phyloP scores from a whole-genome alignment of 2,113 vertebrate genomes.

The Dasyurus viverrinus region DNA sequence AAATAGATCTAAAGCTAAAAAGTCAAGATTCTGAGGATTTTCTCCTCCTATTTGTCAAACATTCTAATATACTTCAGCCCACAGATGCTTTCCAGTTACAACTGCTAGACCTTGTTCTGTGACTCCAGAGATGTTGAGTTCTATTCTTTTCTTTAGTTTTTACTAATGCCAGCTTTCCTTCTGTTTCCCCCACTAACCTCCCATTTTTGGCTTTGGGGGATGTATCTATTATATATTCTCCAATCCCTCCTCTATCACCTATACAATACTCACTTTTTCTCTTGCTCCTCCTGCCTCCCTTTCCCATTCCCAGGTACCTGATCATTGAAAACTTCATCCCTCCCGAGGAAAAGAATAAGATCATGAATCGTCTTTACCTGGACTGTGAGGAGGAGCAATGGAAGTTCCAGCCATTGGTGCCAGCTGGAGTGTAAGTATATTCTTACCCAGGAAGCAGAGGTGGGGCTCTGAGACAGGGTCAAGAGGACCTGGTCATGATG shows the following conservation, averaged over 20 bases:
- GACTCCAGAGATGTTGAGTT: not conserved
- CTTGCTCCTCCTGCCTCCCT: not conserved
- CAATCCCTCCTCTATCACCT: not conserved
- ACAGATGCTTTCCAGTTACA: not conserved
- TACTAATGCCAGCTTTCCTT: not conserved
- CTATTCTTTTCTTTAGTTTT: not conserved
- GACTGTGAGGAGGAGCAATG: constrained; percentile 96
- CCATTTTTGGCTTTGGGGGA: not conserved
- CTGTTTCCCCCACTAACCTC: not conserved
- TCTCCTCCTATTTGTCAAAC: not conserved
- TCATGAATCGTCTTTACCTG: constrained; percentile 94
- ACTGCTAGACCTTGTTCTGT: not conserved
- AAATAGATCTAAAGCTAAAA: not conserved
- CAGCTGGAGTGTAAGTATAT: constrained; percentile 87
- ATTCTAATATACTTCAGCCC: not conserved
- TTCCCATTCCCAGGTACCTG: constrained; percentile 87
- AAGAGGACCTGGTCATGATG: not conserved
- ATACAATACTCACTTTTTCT: not conserved
- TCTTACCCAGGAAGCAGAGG: not conserved
- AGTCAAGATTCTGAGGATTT: not conserved
- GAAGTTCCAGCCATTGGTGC: constrained; percentile 92
- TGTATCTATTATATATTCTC: not conserved
- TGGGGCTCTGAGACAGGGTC: not conserved
- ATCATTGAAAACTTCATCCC: constrained; percentile 99
- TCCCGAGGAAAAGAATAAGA: constrained; percentile 97